Conservation (phyloP, 2,113 vertebrate genomes). For the Vimba vimba region DNA sequence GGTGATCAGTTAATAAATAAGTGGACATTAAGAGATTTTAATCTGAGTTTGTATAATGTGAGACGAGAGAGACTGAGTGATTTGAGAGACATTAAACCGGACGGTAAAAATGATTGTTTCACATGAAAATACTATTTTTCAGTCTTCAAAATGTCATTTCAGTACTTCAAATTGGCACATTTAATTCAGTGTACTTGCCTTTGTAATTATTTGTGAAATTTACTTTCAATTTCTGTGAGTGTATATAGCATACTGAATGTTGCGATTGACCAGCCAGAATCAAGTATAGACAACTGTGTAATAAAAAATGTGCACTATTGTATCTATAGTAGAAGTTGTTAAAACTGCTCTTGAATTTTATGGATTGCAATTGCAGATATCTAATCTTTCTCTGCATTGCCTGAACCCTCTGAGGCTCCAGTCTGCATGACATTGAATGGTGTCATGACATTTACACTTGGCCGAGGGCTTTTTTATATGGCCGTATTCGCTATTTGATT, state of each 20-base stretch:
- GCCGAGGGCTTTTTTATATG: slow-evolving; percentile 38
- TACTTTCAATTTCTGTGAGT: too few relatives aligned
- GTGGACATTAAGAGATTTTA: not conserved
- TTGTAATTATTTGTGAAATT: too few relatives aligned
- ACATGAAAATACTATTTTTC: too few relatives aligned
- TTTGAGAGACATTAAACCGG: too few relatives aligned
- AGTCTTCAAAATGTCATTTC: too few relatives aligned
- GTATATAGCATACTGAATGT: not conserved
- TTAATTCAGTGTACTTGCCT: too few relatives aligned
- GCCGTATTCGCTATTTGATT: slow-evolving; percentile 32
- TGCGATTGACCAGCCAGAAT: not conserved
- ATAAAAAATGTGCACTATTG: not conserved
- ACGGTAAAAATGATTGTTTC: too few relatives aligned
- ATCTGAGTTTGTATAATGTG: not conserved
- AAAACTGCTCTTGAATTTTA: slow-evolving; percentile 30
- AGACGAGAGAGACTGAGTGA: not conserved
- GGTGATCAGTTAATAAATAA: not conserved
- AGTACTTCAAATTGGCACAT: too few relatives aligned
- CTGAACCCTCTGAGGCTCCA: slow-evolving; percentile 25
- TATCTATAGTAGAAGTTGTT: not conserved
- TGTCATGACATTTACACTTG: slow-evolving; percentile 48
- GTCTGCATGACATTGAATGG: slow-evolving; percentile 25
- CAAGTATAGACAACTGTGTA: not conserved
- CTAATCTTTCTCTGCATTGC: slow-evolving; percentile 28
- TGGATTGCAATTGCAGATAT: slow-evolving; percentile 19